Base-by-base conservation (phyloP, 2,113 vertebrate species). In the Phoenicopterus ruber region DNA sequence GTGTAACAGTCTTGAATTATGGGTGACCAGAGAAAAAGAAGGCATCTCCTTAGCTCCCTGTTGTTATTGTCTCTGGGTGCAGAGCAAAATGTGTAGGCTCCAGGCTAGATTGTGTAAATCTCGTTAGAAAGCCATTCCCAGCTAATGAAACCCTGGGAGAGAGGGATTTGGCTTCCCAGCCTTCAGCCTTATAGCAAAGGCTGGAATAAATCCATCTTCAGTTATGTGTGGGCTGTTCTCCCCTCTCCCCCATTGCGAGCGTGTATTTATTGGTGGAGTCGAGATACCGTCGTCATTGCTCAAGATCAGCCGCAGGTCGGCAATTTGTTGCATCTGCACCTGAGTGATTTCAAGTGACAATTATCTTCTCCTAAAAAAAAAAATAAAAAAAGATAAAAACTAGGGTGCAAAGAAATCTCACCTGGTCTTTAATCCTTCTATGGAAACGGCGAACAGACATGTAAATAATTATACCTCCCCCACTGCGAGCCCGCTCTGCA, bases 101-200 rank as follows among this genome's bases (percentile, higher is more conserved):
- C 58, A 3, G 93, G 95, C 93, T 67, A 61, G 83, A 79, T 58
- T 76, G 94, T 96, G 94, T 95, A 96, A 97, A 97, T 94, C 94
- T 97, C 85, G 38, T 93, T 94, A 95, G 93, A 86, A 97, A 97
- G 91, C 93, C 94, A 95, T 96, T 97, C 96, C 84, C 80, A 76
- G 95, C 94, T 97, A 98, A 98, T 97, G 96, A 97, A 97, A 95
- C 95, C 96, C 95, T 92, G 94, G 82, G 96, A 97, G 96, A 97
- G 95, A 73, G 82, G 93, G 97, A 94, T 95, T 78, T 88, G 72
- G 54, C 78, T 87, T n/a, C 47, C 76, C 82, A 58, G 58, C 74
- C 80, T 59, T 96, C 85, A 54, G 84, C 91, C 86, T 81, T 55
- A 40, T 66, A 90, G 86, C 90, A 92, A 38, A 82, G 90, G 93